Conservation (phyloP, 2,113 vertebrate genomes). For the Poicephalus meyeri region DNA sequence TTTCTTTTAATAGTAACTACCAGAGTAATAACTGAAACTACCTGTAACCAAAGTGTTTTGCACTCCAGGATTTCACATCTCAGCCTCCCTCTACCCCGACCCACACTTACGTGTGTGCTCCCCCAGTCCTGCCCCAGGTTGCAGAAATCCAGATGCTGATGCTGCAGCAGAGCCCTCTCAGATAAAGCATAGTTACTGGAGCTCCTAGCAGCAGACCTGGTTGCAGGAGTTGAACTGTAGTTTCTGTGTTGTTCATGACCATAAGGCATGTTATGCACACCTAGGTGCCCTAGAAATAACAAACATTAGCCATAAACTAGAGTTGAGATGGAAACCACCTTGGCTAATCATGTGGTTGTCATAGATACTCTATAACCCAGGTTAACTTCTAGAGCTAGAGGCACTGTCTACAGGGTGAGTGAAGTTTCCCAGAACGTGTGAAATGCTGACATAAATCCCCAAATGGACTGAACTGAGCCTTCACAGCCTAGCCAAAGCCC, state of each 20-base stretch:
- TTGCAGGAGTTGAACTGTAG: not conserved
- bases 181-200: not conserved
- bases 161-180: not conserved
- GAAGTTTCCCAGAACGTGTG: conserved; percentile 18
- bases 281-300: not conserved
- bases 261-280: not conserved
- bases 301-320: not conserved
- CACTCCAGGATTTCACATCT: not conserved
- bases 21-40: not conserved
- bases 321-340: not conserved
- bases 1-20: not conserved
- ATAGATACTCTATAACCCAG: not conserved
- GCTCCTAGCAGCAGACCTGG: not conserved
- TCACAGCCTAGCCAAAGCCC: not conserved
- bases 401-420: not conserved
- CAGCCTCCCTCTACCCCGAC: not conserved
- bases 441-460: conserved; percentile 45
- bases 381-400: not conserved
- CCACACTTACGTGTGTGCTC: not conserved
- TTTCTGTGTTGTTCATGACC: not conserved
- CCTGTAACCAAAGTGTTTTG: not conserved
- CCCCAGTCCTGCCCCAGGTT: not conserved
- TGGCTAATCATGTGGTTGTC: not conserved
- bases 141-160: not conserved
- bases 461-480: not conserved